Percentiles rank a stretch among this genome's conserved stretches.
Conservation (phyloP, 2,888 invertebrate species). For the Dynastes grantii region DNA sequence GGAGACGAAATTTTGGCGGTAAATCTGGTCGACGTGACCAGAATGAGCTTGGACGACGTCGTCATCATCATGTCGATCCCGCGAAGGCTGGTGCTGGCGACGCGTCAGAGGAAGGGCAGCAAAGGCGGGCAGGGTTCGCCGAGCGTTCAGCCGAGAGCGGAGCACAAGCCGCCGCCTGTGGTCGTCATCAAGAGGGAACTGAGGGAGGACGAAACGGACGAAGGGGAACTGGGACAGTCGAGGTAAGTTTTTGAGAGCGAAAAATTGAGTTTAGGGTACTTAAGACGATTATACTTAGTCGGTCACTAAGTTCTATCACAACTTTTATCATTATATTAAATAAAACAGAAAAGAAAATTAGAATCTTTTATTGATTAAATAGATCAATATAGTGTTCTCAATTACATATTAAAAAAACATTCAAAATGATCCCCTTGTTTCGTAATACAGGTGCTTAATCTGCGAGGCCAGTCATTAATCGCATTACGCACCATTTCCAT, state of each 20-base stretch:
- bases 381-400: no score
- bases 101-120: constrained; percentile 86
- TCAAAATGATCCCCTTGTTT: no score
- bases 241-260: constrained; percentile 57
- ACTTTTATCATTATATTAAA: no score
- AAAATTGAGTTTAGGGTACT: not conserved
- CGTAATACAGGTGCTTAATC: no score
- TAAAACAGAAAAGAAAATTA: no score
- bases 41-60: constrained; percentile 99
- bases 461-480: no score
- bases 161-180: constrained; percentile 91
- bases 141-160: constrained; percentile 78
- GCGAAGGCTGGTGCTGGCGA: constrained; percentile 92
- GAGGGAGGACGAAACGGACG: constrained; percentile 85
- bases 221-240: constrained; percentile 73
- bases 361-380: no score
- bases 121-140: constrained; percentile 71
- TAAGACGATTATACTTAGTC: no score
- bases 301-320: no score
- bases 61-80: constrained; percentile 99
- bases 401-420: no score
- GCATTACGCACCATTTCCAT: no score
- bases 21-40: constrained; percentile 97
- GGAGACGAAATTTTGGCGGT: constrained; percentile 99
- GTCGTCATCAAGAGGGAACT: constrained; percentile 93